phyloP scores from a whole-genome alignment of 2,797 vertebrate genomes.

The Parauchenoglanis punctatus region DNA sequence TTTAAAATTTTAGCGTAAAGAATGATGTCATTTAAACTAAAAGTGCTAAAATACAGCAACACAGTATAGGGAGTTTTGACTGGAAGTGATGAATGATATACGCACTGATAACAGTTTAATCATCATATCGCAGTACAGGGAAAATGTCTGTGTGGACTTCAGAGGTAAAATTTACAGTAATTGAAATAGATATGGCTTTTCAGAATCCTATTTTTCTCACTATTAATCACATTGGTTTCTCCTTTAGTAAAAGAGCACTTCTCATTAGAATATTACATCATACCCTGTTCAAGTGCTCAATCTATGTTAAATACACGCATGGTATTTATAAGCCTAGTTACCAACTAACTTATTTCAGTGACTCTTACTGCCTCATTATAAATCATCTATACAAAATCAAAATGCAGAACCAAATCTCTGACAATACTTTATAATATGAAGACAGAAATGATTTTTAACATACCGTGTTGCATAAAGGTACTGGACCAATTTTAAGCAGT shows the following conservation, averaged over 20 bases:
- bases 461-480: constrained; percentile 91
- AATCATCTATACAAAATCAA: background rate
- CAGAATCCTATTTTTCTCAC: background rate
- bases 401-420: background rate
- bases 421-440: no score
- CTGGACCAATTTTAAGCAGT: constrained; percentile 87
- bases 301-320: background rate
- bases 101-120: background rate
- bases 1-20: no score
- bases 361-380: background rate
- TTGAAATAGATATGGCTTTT: background rate
- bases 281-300: background rate
- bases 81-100: background rate
- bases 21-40: no score
- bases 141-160: background rate
- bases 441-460: background rate
- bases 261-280: background rate
- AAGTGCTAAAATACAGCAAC: no score
- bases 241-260: background rate
- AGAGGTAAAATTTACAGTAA: background rate
- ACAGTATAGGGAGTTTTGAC: background rate
- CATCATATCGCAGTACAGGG: background rate
- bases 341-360: background rate
- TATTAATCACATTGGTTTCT: background rate
- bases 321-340: background rate